These are phyloP conservation scores for Mesorhabditis belari DNA, from an alignment of 2,888 invertebrate species.

Conservation along the genomic window DNA sequence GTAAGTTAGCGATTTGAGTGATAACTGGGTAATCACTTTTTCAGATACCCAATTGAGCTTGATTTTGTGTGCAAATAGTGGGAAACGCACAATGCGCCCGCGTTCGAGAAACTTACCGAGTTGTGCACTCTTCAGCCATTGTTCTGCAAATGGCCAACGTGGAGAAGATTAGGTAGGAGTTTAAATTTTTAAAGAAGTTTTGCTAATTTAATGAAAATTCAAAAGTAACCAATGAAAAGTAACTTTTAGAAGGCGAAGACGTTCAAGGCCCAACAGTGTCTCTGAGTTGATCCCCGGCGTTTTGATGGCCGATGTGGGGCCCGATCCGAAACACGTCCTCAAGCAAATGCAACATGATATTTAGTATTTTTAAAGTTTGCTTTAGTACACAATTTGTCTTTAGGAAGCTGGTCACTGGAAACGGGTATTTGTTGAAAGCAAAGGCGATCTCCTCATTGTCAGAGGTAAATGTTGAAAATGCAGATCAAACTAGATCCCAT, in stretches of 20 bases:
- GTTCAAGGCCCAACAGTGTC: neutral
- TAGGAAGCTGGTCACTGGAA: no score
- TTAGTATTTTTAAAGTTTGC: no score
- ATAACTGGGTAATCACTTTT: neutral
- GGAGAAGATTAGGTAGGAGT: no score
- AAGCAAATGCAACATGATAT: slow-evolving; percentile 8
- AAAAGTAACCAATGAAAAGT: neutral
- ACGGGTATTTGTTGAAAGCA: no score
- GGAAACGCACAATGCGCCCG: neutral
- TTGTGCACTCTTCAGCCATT: slow-evolving; percentile 6
- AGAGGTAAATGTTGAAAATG: no score
- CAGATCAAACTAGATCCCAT: no score
- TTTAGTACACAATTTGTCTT: no score
- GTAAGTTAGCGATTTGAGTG: neutral
- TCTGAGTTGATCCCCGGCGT: slow-evolving; percentile 1
- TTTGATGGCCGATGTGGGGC: neutral
- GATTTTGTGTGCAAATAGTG: neutral
- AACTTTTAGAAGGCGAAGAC: neutral
- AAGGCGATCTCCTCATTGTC: no score
- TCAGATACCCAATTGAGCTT: neutral
- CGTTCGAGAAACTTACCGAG: slow-evolving; percentile 4
- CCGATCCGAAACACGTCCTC: slow-evolving; percentile 13
- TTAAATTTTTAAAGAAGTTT: no score
- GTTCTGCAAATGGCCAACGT: neutral
- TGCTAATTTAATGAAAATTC: no score